Evolutionary conservation across 1,140 invertebrate species (phyloP).

Genomic region (Macrosteles quadrilineatus): DNA sequence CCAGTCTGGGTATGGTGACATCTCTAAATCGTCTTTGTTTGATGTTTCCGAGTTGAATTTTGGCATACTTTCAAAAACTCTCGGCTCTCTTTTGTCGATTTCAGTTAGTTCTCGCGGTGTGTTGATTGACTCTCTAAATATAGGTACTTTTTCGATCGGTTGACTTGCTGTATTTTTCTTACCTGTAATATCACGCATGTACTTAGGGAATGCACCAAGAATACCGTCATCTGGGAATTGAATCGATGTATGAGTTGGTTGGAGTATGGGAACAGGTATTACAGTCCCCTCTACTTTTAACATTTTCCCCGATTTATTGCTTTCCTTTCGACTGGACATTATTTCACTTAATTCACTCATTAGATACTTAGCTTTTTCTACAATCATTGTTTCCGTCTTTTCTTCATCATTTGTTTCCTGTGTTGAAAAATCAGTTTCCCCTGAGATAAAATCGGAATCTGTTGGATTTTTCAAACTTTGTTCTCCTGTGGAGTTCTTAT

Average conservation of each 20-base stretch:
- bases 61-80: conserved; percentile 43
- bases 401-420: conserved; percentile 10
- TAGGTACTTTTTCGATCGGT: not conserved
- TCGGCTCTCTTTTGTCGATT: conserved; percentile 38
- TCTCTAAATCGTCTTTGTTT: not conserved
- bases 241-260: conserved; percentile 25
- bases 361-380: conserved; percentile 8
- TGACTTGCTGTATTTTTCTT: conserved; percentile 10
- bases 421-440: not conserved
- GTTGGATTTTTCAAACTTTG: no score
- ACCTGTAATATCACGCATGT: conserved; percentile 30
- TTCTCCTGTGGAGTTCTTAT: conserved; percentile 65
- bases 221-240: conserved; percentile 37
- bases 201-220: conserved; percentile 35
- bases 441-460: no score
- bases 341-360: not conserved
- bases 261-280: conserved; percentile 23
- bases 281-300: conserved; percentile 29
- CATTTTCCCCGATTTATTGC: not conserved
- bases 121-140: conserved; percentile 18
- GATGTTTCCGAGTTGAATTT: conserved; percentile 34
- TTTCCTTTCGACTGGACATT: not conserved
- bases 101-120: not conserved
- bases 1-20: conserved; percentile 31
- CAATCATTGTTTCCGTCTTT: conserved; percentile 23